Evolutionary conservation across 2,797 vertebrate genomes (phyloP), one percentile per base, ranked within the genome.

Genomic region (Chanos chanos): DNA sequence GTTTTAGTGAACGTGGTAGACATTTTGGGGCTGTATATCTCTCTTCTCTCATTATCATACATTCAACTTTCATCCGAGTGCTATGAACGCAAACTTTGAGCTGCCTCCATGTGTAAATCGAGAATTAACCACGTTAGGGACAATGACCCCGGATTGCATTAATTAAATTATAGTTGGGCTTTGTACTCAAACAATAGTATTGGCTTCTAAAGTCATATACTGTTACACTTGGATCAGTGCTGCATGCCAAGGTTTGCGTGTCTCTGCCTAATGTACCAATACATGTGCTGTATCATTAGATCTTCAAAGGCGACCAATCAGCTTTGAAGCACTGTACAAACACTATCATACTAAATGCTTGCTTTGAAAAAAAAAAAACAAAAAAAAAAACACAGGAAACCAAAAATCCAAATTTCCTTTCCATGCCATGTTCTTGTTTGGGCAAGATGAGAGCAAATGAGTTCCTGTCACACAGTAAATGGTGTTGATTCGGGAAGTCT

Each of bases 11-110:
- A 45, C 68, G 56, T 50, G 73, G 70, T 82, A 80, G 77, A 85
- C 75, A 76, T 83, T 80, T 85, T 47, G 67, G 71, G 63, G 74
- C 61, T 77, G 75, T 66, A 66, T 27, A 56, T 72, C 76, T 59
- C 58, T 66, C 37, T 48, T 58, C 58, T 68, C 33, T 75, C 56
- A 64, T 78, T 73, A 48, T 62, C 55, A 59, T 61, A 57, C 68
- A 51, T 68, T 68, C 62, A 47, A 76, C 61, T 71, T 60, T 73
- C 77, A 75, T 76, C 41, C 41, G 66, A 71, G 61, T 28, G 36
- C 44, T 66, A 39, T 64, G 27, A 66, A 58, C 59, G 55, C 49
- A 56, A 41, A 60, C 47, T 25, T 70, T 68, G 61, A 67, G 37
- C 53, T 70, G 69, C 40, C 21, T 28, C 31, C 30, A 28, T 45